Percentiles rank a stretch among this genome's conserved stretches.
phyloP scores from a whole-genome alignment of 2,113 vertebrate genomes.

The Stomatorhinus ivindoensis region DNA sequence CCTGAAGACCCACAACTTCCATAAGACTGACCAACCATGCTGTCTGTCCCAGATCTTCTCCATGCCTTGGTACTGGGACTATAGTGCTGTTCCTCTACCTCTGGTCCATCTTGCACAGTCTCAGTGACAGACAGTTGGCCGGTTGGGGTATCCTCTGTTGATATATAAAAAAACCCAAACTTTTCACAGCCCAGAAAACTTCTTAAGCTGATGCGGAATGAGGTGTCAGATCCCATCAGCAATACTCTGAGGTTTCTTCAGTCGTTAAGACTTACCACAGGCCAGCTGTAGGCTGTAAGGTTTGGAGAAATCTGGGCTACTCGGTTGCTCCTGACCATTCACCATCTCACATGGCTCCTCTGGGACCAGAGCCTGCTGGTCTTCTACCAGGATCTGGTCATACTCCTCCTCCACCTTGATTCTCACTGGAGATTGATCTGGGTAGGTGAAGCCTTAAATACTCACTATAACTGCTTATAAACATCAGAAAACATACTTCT shows the following conservation, averaged over 20 bases:
- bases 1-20: background rate
- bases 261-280: background rate
- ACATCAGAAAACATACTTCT: background rate
- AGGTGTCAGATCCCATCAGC: background rate
- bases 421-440: slow-evolving; percentile 17
- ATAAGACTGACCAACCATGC: slow-evolving; percentile 6
- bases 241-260: background rate
- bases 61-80: slow-evolving; percentile 14
- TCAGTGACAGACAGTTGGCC: background rate
- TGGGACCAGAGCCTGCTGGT: background rate
- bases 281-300: slow-evolving; percentile 8
- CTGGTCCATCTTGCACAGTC: background rate
- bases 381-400: slow-evolving; percentile 24
- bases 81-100: slow-evolving; percentile 11
- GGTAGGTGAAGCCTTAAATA: background rate
- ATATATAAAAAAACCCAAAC: background rate
- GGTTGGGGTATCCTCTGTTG: background rate
- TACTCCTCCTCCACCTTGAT: slow-evolving; percentile 29
- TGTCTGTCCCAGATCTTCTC: background rate
- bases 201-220: background rate
- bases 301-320: background rate
- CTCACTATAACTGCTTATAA: background rate
- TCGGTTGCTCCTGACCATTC: background rate
- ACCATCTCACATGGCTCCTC: background rate
- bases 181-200: background rate